Base-by-base conservation (phyloP, 2,113 vertebrate species). In the Sorex araneus region DNA sequence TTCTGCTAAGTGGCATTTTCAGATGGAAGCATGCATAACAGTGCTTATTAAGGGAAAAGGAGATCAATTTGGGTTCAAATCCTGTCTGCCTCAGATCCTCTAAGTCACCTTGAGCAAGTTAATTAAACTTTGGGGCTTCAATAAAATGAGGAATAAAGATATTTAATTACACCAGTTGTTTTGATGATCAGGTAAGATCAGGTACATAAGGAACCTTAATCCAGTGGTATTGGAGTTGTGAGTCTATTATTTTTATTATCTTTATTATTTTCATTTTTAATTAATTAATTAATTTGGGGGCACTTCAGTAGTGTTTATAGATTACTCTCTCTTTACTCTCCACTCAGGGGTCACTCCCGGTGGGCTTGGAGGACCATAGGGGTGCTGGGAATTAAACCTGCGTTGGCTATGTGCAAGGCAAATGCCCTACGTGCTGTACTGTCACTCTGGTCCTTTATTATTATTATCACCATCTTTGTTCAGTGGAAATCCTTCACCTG, bases 21-120 rank as follows among this genome's bases (percentile, higher is more conserved):
- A 81, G 70, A 71, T 4, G 71, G 78, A 80, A n/a, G 69, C 30
- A 19, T 63, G 30, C 10, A 79, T 47, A 76, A 70, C 3, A 77
- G 54, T 64, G 30, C 63, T 93, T 90, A 83, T 94, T 93, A 89
- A 93, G 50, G 91, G 63, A 77, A 93, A 89, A 94, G 27, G 11
- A 92, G 83, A 92, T 93, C 83, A 93, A 60, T 92, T 90, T 91
- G 67, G 47, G 63, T 83, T 94, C 79, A 83, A 85, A 73, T 92
- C 76, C 88, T 88, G 43, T 83, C 90, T 93, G 70, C 73, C 18
- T 86, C 19, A 74, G 71, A 93, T 90, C 57, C 91, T 75, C 45
- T 87, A 89, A 92, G 74, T 74, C 76, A 93, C 45, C 88, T 89
- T 75, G 45, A 47, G 36, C 9, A 66, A 87, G 71, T 91, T 95